Conservation (phyloP, 2,888 invertebrate genomes). For the Idaea aversata region DNA sequence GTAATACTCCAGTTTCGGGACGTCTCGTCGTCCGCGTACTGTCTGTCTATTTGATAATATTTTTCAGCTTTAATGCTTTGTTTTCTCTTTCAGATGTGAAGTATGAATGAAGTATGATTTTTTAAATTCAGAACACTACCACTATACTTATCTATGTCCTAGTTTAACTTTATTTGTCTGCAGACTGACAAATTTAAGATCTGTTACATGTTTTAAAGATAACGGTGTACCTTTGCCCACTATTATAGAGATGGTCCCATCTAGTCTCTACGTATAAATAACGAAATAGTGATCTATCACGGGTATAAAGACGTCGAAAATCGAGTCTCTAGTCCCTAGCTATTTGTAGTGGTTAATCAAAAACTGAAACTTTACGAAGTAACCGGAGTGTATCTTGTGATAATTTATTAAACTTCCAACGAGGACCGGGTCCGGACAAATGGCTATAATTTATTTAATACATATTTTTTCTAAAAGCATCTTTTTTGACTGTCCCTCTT, state of each 20-base stretch:
- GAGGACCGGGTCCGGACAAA: constrained; percentile 50
- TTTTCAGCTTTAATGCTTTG: neutral
- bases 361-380: constrained; percentile 35
- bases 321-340: neutral
- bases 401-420: constrained; percentile 53
- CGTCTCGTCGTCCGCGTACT: neutral
- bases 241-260: neutral
- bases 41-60: neutral
- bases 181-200: neutral
- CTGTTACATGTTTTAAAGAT: neutral
- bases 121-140: too few species aligned
- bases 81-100: neutral
- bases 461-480: constrained; percentile 57
- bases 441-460: constrained; percentile 62
- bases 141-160: neutral
- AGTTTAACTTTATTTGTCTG: neutral
- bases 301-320: neutral
- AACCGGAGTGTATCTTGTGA: constrained; percentile 46
- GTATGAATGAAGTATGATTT: neutral
- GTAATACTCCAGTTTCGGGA: neutral
- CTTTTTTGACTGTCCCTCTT: constrained; percentile 48
- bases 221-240: neutral
- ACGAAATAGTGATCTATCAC: neutral
- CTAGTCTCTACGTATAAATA: neutral
- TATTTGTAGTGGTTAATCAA: constrained; percentile 38